phyloP scores from a whole-genome alignment of 2,797 vertebrate genomes.

The Neosilurus mollespiculum region DNA sequence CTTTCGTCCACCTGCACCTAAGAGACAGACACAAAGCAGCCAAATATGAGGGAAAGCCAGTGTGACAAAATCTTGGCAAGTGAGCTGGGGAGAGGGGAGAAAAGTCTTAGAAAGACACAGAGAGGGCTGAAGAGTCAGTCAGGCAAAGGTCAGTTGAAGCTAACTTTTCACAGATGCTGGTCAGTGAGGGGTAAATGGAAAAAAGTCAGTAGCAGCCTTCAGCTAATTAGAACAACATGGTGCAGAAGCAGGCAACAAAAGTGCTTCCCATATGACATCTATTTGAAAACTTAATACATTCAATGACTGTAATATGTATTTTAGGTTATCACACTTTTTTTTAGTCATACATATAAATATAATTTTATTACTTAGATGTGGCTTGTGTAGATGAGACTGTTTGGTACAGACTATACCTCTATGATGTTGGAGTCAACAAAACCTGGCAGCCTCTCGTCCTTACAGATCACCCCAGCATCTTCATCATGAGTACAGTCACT shows the following conservation, averaged over 20 bases:
- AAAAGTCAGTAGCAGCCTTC: slow-evolving; percentile 42
- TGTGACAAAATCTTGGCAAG: neutral
- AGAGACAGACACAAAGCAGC: slow-evolving; percentile 13
- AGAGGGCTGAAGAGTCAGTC: neutral
- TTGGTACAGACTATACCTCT: slow-evolving; percentile 71
- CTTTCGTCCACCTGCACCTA: slow-evolving; percentile 80
- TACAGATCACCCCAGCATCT: slow-evolving; percentile 91
- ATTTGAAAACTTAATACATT: neutral
- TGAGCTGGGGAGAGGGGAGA: neutral
- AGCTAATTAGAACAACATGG: slow-evolving; percentile 33
- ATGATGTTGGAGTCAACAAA: slow-evolving; percentile 90
- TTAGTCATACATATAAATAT: no score
- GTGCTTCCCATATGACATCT: neutral
- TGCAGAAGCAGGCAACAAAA: neutral
- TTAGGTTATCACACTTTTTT: no score
- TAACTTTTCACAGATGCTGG: slow-evolving; percentile 26
- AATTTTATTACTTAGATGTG: neutral
- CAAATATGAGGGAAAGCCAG: neutral
- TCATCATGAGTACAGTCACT: slow-evolving; percentile 98
- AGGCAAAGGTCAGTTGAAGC: neutral
- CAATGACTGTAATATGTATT: neutral
- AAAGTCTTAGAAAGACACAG: neutral
- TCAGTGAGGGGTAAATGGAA: slow-evolving; percentile 48
- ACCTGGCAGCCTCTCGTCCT: slow-evolving; percentile 89
- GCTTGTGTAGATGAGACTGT: neutral